phyloP scores from a whole-genome alignment of 1,140 invertebrate species.

The Temnothorax longispinosus region DNA sequence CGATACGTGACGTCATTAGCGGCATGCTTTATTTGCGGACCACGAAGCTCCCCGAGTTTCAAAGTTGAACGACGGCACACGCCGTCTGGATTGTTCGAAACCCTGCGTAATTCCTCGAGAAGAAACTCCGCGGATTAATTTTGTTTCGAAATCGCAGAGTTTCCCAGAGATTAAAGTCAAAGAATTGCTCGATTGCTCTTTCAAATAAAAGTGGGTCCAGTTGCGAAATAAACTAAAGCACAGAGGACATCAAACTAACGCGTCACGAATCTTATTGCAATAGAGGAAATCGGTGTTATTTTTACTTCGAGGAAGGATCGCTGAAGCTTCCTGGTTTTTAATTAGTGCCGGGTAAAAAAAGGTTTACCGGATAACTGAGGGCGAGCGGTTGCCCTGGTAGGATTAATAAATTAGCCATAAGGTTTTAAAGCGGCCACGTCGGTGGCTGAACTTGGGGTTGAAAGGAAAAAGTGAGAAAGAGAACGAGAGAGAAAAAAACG shows the following conservation, averaged over 20 bases:
- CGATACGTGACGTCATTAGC: slow-evolving; percentile 85
- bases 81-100: slow-evolving; percentile 24
- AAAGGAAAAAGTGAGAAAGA: slow-evolving; percentile 26
- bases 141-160: slow-evolving; percentile 37
- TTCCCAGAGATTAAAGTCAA: slow-evolving; percentile 26
- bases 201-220: background rate
- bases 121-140: slow-evolving; percentile 56
- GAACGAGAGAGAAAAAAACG: slow-evolving; percentile 17
- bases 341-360: slow-evolving; percentile 69
- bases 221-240: background rate
- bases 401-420: slow-evolving; percentile 83
- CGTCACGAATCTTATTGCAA: background rate
- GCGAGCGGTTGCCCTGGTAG: slow-evolving; percentile 70
- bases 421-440: slow-evolving; percentile 78
- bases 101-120: slow-evolving; percentile 28
- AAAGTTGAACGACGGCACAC: slow-evolving; percentile 48
- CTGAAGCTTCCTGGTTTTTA: slow-evolving; percentile 68
- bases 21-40: slow-evolving; percentile 79
- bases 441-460: slow-evolving; percentile 65
- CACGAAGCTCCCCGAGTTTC: slow-evolving; percentile 47
- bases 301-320: slow-evolving; percentile 43
- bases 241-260: background rate
- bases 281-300: slow-evolving; percentile 39
- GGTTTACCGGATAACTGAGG: slow-evolving; percentile 66
- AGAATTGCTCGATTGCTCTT: background rate